Conservation (phyloP, 2,888 invertebrate species). For the Agrypnus murinus region DNA sequence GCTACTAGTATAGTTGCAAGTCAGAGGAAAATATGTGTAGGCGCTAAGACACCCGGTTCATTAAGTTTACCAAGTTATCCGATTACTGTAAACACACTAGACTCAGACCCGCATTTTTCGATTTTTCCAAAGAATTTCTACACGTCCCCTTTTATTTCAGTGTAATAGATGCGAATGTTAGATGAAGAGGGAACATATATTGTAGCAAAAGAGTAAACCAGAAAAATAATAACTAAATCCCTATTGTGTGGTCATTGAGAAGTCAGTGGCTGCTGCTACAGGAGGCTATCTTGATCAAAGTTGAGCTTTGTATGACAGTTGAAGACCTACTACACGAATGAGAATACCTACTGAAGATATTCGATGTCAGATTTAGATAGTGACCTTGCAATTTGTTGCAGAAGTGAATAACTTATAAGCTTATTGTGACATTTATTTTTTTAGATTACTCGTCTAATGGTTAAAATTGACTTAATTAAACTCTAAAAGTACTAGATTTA, state of each 20-base stretch:
- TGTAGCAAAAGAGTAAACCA: not conserved
- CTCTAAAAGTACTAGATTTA: constrained; percentile 11
- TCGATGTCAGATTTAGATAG: constrained; percentile 65
- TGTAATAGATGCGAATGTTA: constrained; percentile 3
- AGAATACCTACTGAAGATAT: constrained; percentile 55
- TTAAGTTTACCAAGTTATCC: constrained; percentile 61
- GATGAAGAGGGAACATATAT: not conserved
- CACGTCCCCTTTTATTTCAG: constrained; percentile 11
- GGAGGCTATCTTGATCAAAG: constrained; percentile 62
- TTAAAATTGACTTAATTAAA: too few species aligned
- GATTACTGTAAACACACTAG: constrained; percentile 63
- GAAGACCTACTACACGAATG: constrained; percentile 55
- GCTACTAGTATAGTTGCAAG: constrained; percentile 53
- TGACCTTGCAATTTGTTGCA: constrained; percentile 63
- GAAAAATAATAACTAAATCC: constrained; percentile 53
- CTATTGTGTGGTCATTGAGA: constrained; percentile 59
- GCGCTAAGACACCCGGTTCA: constrained; percentile 60
- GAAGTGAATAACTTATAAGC: constrained; percentile 28
- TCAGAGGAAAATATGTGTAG: constrained; percentile 56
- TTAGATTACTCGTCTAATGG: too few species aligned
- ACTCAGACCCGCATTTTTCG: constrained; percentile 47
- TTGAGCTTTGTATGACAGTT: constrained; percentile 58
- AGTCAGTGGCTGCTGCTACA: constrained; percentile 57
- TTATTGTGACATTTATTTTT: constrained; percentile 39
- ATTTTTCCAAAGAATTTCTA: constrained; percentile 38